A percentile compares a stretch with the other conserved stretches of the same genome.
Evolutionary conservation across 2,113 vertebrate genomes (phyloP).

Genomic region (Connochaetes taurinus): DNA sequence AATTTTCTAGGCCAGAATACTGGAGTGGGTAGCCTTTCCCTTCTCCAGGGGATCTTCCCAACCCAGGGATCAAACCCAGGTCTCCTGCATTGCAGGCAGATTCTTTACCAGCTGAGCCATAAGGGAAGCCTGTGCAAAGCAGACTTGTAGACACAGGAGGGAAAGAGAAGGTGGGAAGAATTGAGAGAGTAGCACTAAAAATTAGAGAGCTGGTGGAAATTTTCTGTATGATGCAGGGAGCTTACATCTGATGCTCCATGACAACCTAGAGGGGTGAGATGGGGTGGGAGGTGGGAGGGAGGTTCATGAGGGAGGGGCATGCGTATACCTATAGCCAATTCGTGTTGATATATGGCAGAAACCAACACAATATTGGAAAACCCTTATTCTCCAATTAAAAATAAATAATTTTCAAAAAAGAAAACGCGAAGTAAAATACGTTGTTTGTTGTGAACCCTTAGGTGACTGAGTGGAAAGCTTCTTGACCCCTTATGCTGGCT

Average conservation of each 20-base stretch:
- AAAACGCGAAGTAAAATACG: background rate
- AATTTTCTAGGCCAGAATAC: background rate
- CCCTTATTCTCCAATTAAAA: background rate
- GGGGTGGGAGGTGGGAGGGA: background rate
- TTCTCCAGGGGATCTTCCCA: background rate
- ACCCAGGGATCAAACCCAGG: background rate
- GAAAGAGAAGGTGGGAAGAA: background rate
- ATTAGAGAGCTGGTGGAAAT: background rate
- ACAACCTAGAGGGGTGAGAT: background rate
- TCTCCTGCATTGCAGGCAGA: background rate
- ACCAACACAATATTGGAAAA: background rate
- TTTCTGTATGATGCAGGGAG: background rate
- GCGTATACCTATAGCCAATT: accelerated
- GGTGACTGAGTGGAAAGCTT: background rate
- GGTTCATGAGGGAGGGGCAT: background rate
- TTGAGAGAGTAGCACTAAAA: background rate
- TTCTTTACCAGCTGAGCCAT: background rate
- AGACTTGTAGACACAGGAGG: background rate
- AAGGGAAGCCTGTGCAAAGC: background rate
- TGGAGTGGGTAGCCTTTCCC: background rate
- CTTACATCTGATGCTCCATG: background rate
- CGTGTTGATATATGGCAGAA: background rate
- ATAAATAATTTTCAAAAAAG: background rate
- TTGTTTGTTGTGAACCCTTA: background rate
- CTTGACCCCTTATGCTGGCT: background rate